Evolutionary conservation across 1,140 invertebrate genomes (phyloP), one percentile per base, ranked within the genome.

Genomic region (Atta cephalotes): DNA sequence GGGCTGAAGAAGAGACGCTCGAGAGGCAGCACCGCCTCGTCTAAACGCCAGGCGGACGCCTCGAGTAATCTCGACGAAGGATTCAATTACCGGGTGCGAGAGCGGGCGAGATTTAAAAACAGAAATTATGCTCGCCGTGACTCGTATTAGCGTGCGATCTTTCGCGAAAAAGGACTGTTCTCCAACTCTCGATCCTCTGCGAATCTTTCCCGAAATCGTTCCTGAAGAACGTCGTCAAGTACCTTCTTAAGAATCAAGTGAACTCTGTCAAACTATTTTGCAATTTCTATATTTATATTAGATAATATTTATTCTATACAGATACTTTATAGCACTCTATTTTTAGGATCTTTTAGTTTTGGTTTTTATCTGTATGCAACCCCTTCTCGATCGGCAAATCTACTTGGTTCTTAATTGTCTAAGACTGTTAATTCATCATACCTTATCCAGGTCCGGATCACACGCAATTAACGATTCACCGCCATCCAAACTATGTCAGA

Each of bases 51-150:
- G 79, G 92, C 91, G 89, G 88, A 91, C 66, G 90, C 92, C 90
- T 92, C 88, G 93, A 93, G 93, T 92, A 93, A 94, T 94, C 93
- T 94, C 91, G 92, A 74, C 87, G 82, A 92, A 87, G 76, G 76
- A 94, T 94, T 93, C 94, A 94, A 95, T 94, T 95, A 94, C 92
- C 87, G 88, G 89, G 87, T 89, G 91, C 91, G 90, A 87, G 89
- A 90, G 89, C 88, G 86, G 88, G 74, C 72, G 85, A 94, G 90
- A 93, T 94, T 94, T 94, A 93, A 93, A 94, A 94, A 92, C 91
- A 93, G 89, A 93, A 94, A 93, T 94, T 94, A 93, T 92, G 87
- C 53, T 65, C 49, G 70, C 80, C 78, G 79, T 89, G 71, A 72
- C 56, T 82, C 76, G 63, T 85, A 88, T 90, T 90, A 90, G 58